Percentiles rank a stretch among this genome's conserved stretches.
Conservation (phyloP, 2,888 invertebrate species). For the Nezara viridula region DNA sequence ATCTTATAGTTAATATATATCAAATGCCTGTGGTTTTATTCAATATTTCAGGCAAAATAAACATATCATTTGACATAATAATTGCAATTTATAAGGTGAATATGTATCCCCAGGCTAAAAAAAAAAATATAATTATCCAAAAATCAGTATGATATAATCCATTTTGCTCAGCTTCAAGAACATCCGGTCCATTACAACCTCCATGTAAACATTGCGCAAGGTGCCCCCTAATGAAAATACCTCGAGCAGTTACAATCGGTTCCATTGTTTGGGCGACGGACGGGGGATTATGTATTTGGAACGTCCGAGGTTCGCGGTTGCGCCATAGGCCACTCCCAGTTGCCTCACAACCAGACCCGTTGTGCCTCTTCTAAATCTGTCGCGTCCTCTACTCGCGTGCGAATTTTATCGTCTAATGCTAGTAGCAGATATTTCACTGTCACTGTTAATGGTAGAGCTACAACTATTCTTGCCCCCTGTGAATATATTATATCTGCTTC, state of each 20-base stretch:
- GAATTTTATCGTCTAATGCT: constrained; percentile 28
- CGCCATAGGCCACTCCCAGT: constrained; percentile 32
- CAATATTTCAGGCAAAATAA: too few relatives aligned
- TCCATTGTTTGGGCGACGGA: constrained; percentile 3
- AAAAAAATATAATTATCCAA: too few relatives aligned
- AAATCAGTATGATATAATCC: too few relatives aligned
- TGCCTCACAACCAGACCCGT: constrained; percentile 30
- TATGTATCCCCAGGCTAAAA: too few relatives aligned
- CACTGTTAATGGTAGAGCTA: constrained; percentile 16
- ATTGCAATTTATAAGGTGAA: too few relatives aligned
- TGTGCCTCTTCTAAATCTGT: constrained; percentile 37
- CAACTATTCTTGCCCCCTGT: neutral
- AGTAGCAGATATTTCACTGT: constrained; percentile 41
- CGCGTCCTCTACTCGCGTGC: neutral
- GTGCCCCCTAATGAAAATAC: neutral
- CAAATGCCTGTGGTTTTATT: too few relatives aligned
- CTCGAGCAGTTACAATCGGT: neutral
- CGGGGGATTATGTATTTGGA: constrained; percentile 37
- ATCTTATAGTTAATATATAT: too few relatives aligned
- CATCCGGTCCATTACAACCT: neutral
- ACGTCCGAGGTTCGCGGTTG: constrained; percentile 46
- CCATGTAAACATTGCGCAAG: constrained; percentile 27
- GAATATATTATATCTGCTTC: neutral
- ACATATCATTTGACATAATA: too few relatives aligned
- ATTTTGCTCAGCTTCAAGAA: neutral